Evolutionary conservation across 2,888 invertebrate genomes (phyloP), one percentile per base, ranked within the genome.

Genomic region (Chrysina gloriosa): DNA sequence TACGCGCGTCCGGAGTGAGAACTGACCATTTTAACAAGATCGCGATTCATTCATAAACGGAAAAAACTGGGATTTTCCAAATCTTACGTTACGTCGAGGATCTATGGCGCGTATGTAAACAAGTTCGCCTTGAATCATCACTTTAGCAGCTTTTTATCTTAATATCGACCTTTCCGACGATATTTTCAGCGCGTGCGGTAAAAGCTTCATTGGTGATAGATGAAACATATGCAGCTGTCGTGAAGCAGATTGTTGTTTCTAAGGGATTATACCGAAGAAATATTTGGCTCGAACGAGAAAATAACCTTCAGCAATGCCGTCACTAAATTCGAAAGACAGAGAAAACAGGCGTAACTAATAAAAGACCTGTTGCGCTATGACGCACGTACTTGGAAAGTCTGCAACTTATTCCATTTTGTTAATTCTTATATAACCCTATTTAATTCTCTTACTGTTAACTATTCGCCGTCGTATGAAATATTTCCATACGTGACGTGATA

Each of bases 361-460:
- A n/a, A 25, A 48, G 23, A 52, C 52, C 34, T 56, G 56, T 58
- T 42, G 42, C 58, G 27, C 27, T 42, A 42, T 58, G 58, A 58
- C 58, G 42, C 42, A 42, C 27, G 14, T 9, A 25, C 6, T 39
- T 42, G 42, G 39, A 58, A 39, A 58, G 42, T 42, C 11, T 25
- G 16, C 14, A 14, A 16, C 16, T 25, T 39, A 39, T 19, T 36
- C 3, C n/a, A 56, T 36, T 36, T 19, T 19, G 9, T 19, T 47
- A 1, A 4, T 16, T 3, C 54, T 56, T 56, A 52, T 16, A 19
- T 31, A 52, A 34, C 3, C 14, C 29, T 31, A 1, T 31, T 52
- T 19, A 9, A 19, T 6, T 19, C 34, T 34, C 2, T 34, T 2
- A 2, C 34, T 11, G 11, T 34, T 39, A 14, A 39, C 11, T n/a